Evolutionary conservation across 2,797 vertebrate species (phyloP).

Genomic region (Poliocrania exsul): DNA sequence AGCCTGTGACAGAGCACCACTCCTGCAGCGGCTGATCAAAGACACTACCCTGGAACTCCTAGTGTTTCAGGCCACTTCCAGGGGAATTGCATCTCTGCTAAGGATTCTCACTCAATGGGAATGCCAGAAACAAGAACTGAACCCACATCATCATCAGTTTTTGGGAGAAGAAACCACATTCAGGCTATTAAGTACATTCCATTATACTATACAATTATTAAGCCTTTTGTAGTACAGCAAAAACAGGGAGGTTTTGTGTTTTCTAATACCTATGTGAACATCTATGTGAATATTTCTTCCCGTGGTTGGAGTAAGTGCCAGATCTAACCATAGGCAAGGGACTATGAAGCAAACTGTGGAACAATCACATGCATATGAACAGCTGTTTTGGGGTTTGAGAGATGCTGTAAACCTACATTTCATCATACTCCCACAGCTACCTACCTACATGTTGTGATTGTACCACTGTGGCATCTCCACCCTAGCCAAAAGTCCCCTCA

Average conservation of each 20-base stretch:
- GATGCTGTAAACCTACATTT: neutral
- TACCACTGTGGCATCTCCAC: neutral
- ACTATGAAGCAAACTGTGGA: neutral
- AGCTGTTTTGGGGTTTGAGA: neutral
- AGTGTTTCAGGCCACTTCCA: neutral
- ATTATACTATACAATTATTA: rapidly evolving
- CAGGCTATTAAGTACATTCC: neutral
- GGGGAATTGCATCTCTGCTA: neutral
- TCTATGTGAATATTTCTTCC: neutral
- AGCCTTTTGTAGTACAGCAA: neutral
- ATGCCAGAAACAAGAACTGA: neutral
- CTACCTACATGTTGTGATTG: neutral
- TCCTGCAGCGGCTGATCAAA: neutral
- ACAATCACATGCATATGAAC: rapidly evolving
- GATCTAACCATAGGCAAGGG: neutral
- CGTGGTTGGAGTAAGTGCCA: neutral
- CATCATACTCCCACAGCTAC: neutral
- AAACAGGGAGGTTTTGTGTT: neutral
- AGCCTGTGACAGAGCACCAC: neutral
- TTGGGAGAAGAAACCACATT: neutral
- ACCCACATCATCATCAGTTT: neutral
- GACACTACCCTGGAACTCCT: neutral
- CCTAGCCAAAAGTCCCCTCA: neutral
- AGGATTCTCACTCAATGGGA: neutral
- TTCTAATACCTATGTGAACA: neutral